phyloP scores from a whole-genome alignment of 2,888 invertebrate species.

The Heteromyza rotundicornis region DNA sequence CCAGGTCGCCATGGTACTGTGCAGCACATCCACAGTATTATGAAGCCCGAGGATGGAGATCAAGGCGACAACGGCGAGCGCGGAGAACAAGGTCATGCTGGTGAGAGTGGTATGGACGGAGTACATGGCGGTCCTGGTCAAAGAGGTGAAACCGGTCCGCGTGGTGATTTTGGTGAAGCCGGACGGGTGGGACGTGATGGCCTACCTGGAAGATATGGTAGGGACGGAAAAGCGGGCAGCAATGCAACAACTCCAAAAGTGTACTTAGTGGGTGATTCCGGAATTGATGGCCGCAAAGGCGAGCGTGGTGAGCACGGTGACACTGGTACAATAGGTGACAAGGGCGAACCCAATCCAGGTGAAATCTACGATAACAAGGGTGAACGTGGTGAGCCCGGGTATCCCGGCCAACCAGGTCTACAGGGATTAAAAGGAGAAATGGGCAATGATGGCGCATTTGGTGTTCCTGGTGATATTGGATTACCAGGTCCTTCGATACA shows the following conservation, averaged over 20 bases:
- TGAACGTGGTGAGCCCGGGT: slow-evolving; percentile 63
- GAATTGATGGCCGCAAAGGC: slow-evolving; percentile 56
- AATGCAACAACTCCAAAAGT: slow-evolving; percentile 54
- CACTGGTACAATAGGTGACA: slow-evolving; percentile 65
- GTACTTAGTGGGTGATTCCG: slow-evolving; percentile 53
- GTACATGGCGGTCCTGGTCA: slow-evolving; percentile 51
- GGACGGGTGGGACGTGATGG: slow-evolving; percentile 61
- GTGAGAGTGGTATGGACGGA: slow-evolving; percentile 52
- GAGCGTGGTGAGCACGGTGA: slow-evolving; percentile 63
- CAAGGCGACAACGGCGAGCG: slow-evolving; percentile 57
- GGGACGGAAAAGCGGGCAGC: slow-evolving; percentile 65
- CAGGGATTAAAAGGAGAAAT: slow-evolving; percentile 67
- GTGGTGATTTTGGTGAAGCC: slow-evolving; percentile 55
- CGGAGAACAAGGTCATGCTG: slow-evolving; percentile 53
- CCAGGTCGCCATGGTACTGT: slow-evolving; percentile 61
- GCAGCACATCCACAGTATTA: slow-evolving; percentile 30
- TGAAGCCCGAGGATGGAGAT: slow-evolving; percentile 47
- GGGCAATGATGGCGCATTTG: slow-evolving; percentile 67
- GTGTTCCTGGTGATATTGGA: slow-evolving; percentile 66
- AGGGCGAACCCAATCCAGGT: slow-evolving; percentile 66
- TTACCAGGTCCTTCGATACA: slow-evolving; percentile 60
- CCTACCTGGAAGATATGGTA: slow-evolving; percentile 64
- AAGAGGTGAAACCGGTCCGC: slow-evolving; percentile 51
- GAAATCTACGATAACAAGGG: slow-evolving; percentile 64
- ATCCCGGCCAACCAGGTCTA: slow-evolving; percentile 64